phyloP scores from a whole-genome alignment of 2,113 vertebrate species.

The Rattus rattus region DNA sequence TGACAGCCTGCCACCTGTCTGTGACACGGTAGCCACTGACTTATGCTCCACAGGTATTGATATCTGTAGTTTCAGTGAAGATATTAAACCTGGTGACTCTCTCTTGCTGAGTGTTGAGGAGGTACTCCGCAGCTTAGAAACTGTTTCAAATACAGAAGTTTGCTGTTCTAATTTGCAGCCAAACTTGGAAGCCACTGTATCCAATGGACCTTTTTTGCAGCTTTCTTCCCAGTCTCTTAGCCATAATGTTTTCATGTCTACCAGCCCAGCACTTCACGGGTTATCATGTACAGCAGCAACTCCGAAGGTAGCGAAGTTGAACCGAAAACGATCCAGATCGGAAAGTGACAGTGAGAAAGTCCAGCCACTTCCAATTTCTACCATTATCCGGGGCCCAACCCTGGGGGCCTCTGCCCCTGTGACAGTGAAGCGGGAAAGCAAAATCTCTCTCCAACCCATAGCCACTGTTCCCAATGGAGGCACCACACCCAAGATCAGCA shows the following conservation, averaged over 20 bases:
- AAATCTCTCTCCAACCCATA: constrained; percentile 90
- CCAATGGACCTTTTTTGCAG: constrained; percentile 91
- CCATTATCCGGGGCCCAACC: constrained; percentile 94
- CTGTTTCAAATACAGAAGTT: constrained; percentile 90
- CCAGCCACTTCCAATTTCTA: constrained; percentile 95
- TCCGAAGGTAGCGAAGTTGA: constrained; percentile 91
- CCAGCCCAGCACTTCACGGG: constrained; percentile 87
- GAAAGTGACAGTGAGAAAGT: constrained; percentile 98
- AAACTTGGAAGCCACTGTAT: constrained; percentile 86
- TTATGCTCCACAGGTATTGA: constrained; percentile 93
- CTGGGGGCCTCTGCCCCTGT: constrained; percentile 89
- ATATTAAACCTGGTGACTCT: constrained; percentile 93
- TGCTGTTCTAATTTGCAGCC: constrained; percentile 89
- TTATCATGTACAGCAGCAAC: constrained; percentile 90
- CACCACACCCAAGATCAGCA: constrained; percentile 92
- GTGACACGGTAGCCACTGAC: constrained; percentile 90
- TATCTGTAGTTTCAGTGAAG: constrained; percentile 94
- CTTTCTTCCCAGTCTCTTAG: constrained; percentile 91
- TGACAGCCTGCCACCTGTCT: constrained; percentile 90
- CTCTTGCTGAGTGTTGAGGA: constrained; percentile 95
- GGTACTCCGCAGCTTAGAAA: constrained; percentile 95
- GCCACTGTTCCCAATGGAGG: constrained; percentile 93
- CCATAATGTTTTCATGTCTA: constrained; percentile 88
- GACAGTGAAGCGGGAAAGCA: constrained; percentile 90
- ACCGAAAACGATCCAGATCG: constrained; percentile 95